Base-by-base conservation (phyloP, 30 jellyfish, hydroid and myxozoan genomes). In the Aurelia sp. region DNA sequence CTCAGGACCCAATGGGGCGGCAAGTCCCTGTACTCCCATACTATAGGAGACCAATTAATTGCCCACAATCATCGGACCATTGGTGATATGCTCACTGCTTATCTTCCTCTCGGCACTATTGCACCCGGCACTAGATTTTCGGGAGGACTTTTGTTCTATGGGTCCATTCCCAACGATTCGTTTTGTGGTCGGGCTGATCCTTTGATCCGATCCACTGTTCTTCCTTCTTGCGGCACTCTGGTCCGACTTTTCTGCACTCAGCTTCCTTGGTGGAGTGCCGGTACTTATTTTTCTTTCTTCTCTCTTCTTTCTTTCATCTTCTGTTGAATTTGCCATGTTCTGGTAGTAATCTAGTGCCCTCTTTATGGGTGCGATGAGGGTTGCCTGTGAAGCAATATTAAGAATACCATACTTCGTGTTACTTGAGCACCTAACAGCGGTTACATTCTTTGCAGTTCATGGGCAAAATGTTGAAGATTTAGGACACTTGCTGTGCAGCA, bases 301-400 rank as follows among this genome's bases (percentile, higher is more conserved):
- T 33, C 83, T 66, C 33, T 87, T 73, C 73, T 85, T 94, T 12
- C 96, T 89, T 66, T 94, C 99, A 35, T 85, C 96, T 18, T 95
- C 99, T 62, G 86, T 80, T n/a, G 85, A 66, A 22, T 79, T 96
- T 10, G 98, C 97, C 97, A 95, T 80, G 71, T 90, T 96, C 52
- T 82, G 96, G 79, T 95, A 95, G 62, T 95, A 95, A 11, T 85
- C 94, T 88, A 95, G 81, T 4, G 99, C 99, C n/a, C 52, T 53
- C 16, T 76, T 73, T 59, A 95, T 87, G 6, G 98, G 98, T 50
- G 81, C 74, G 15, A 95, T 80, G 66, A 95, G 62, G 30, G 82
- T 58, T 27, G 76, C 89, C 99, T 94, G 10, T 10, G 55, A 37
- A 5, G 66, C 44, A 61, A 86, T 5, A 63, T 19, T 12, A 3